Conservation (phyloP, 2,888 invertebrate genomes). For the Hirtodrosophila cameraria region DNA sequence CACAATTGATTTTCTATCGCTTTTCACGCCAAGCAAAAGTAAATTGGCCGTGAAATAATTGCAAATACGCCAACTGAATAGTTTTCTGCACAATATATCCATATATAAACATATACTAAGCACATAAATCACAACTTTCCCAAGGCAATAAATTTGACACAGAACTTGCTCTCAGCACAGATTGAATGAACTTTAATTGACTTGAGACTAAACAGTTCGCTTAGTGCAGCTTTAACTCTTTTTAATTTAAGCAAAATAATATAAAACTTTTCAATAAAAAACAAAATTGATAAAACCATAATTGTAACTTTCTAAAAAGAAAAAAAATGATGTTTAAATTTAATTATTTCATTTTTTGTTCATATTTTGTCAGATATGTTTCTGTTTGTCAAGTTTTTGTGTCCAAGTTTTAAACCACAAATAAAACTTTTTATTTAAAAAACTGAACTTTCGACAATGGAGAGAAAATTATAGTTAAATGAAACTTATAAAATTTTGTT, state of each 20-base stretch:
- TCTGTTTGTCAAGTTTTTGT: too few species aligned
- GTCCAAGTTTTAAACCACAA: too few species aligned
- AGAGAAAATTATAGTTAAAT: too few species aligned
- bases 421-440: too few species aligned
- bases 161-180: not conserved
- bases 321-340: too few species aligned
- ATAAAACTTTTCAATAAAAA: not conserved
- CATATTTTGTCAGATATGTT: too few species aligned
- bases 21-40: conserved; percentile 50
- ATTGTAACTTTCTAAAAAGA: too few species aligned
- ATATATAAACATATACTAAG: not conserved
- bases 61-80: conserved; percentile 61
- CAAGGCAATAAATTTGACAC: conserved; percentile 28
- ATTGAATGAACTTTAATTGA: conserved; percentile 15
- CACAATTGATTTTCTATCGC: conserved; percentile 72
- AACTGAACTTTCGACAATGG: too few species aligned
- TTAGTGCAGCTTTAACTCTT: conserved; percentile 4
- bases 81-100: conserved; percentile 32
- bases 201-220: conserved; percentile 1
- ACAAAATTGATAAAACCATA: too few species aligned
- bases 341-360: too few species aligned
- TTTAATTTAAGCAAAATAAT: too few species aligned
- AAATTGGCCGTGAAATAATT: conserved; percentile 78
- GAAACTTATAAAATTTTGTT: too few species aligned
- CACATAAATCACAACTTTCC: conserved; percentile 58